Evolutionary conservation across 2,888 invertebrate genomes (phyloP).

Genomic region (Drosophila fungiperda): DNA sequence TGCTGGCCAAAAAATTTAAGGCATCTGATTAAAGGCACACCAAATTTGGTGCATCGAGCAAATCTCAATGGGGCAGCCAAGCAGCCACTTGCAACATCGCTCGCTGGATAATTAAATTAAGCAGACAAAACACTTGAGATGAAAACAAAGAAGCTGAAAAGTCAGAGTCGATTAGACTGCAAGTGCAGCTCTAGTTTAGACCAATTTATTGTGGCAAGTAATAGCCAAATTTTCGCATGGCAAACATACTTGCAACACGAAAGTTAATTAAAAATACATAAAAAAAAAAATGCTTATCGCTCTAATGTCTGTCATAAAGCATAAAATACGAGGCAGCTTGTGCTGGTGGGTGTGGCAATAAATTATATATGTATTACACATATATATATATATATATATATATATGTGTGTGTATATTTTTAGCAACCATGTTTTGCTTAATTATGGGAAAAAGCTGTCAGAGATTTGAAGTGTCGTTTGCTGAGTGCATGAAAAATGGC

Average conservation of each 20-base stretch:
- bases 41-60: conserved; percentile 3
- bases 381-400: rapidly evolving
- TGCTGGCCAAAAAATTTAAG: conserved; percentile 41
- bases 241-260: conserved; percentile 45
- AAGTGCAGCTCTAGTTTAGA: conserved; percentile 42
- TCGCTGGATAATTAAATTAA: conserved; percentile 70
- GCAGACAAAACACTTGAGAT: conserved; percentile 73
- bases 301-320: conserved; percentile 51
- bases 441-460: conserved; percentile 69
- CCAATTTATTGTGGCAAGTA: conserved; percentile 42
- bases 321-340: conserved; percentile 31
- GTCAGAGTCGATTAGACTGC: conserved; percentile 38
- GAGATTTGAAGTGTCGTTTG: conserved; percentile 48
- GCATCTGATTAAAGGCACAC: conserved; percentile 45
- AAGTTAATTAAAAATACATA: conserved; percentile 79
- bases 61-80: background rate
- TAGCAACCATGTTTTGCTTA: conserved; percentile 60
- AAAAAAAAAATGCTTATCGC: conserved; percentile 60
- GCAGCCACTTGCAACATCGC: conserved; percentile 43
- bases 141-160: conserved; percentile 19
- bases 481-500: conserved; percentile 67
- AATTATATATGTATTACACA: background rate
- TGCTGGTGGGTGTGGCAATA: conserved; percentile 35
- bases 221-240: conserved; percentile 29
- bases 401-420: background rate